A percentile compares a stretch with the other conserved stretches of the same genome.
Conservation (phyloP, 2,797 vertebrate species). For the Iguana delicatissima region DNA sequence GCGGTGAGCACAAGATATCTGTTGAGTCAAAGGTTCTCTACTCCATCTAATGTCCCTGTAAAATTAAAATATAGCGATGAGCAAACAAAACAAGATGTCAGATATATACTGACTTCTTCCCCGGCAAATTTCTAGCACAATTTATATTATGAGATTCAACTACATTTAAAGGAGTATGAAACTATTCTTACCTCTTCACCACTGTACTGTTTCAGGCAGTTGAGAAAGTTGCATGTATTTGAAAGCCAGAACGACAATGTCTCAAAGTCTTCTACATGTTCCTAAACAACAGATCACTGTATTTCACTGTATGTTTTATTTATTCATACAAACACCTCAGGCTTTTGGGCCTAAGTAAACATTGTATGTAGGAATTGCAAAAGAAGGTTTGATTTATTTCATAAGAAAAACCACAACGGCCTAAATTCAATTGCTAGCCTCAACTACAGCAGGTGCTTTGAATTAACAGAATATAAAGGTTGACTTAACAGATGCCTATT, state of each 20-base stretch:
- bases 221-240: conserved; percentile 92
- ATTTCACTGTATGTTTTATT: background rate
- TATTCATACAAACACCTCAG: background rate
- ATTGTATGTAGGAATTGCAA: background rate
- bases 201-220: conserved; percentile 98
- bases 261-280: conserved; percentile 90
- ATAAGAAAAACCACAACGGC: background rate
- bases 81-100: background rate
- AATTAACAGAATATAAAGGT: too few relatives aligned
- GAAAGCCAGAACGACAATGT: conserved; percentile 96
- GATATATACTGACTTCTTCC: background rate
- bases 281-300: conserved; percentile 77
- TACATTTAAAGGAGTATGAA: background rate
- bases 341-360: background rate
- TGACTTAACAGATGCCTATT: too few relatives aligned
- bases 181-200: conserved; percentile 90
- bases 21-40: background rate
- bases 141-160: background rate
- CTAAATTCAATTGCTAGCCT: background rate
- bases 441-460: too few relatives aligned
- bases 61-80: conserved; percentile 21
- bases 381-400: background rate
- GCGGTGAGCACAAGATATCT: background rate
- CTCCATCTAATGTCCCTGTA: conserved; percentile 13
- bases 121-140: background rate